Evolutionary conservation across 2,113 vertebrate species (phyloP).

Genomic region (Delphinapterus leucas): DNA sequence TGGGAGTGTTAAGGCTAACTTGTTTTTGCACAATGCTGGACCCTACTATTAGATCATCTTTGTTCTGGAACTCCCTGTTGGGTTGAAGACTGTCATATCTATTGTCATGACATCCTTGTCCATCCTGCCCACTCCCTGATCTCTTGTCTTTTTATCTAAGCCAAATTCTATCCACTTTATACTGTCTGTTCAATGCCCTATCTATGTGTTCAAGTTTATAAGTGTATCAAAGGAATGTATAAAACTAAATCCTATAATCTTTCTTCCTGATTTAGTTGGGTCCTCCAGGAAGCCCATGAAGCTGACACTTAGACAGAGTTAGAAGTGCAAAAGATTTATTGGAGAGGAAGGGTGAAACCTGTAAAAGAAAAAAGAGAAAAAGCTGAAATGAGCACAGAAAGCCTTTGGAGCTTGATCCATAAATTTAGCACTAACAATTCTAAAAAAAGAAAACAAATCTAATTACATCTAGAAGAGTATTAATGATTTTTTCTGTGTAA

Average conservation of each 20-base stretch:
- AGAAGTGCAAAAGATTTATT: background rate
- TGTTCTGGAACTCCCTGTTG: background rate
- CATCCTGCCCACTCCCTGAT: background rate
- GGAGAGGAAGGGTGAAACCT: background rate
- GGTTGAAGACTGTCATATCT: background rate
- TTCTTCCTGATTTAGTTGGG: background rate
- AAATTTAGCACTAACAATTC: background rate
- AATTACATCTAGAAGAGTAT: background rate
- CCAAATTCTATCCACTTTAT: background rate
- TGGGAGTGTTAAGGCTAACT: fast-evolving
- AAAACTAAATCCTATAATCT: background rate
- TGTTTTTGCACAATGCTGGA: background rate
- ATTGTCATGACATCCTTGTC: background rate
- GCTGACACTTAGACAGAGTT: background rate
- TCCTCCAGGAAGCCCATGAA: background rate
- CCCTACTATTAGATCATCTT: background rate
- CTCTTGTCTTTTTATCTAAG: background rate
- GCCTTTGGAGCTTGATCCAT: background rate
- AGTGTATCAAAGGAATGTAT: background rate
- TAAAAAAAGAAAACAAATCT: background rate
- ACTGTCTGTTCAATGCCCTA: background rate
- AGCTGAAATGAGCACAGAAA: background rate
- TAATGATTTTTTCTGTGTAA: background rate
- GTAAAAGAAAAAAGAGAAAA: background rate
- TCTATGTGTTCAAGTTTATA: background rate